Evolutionary conservation across 2,113 vertebrate genomes (phyloP).

Genomic region (Melanotaenia duboulayi): DNA sequence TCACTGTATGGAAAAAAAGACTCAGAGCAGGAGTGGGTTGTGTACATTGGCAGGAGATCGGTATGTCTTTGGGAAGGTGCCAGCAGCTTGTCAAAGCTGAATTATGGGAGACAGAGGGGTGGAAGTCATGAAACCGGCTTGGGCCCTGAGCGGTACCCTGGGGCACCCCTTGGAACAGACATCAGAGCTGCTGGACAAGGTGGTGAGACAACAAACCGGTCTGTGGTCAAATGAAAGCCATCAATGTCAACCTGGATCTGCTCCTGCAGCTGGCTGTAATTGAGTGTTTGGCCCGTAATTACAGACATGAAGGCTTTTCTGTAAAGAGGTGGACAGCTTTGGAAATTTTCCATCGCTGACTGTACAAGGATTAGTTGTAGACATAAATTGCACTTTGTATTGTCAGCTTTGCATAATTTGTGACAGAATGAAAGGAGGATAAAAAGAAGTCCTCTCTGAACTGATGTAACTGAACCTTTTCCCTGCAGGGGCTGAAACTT

Average conservation of each 20-base stretch:
- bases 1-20: conserved; percentile 58
- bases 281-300: conserved; percentile 83
- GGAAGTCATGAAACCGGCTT: conserved; percentile 69
- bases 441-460: background rate
- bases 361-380: background rate
- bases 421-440: background rate
- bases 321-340: conserved; percentile 68
- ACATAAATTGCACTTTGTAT: conserved; percentile 15
- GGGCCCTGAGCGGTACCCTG: conserved; percentile 75
- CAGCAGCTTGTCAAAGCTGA: conserved; percentile 74
- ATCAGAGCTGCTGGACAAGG: conserved; percentile 84
- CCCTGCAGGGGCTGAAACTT: conserved; percentile 5
- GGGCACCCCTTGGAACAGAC: conserved; percentile 78
- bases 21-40: conserved; percentile 58
- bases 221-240: conserved; percentile 80
- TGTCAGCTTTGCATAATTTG: conserved; percentile 13
- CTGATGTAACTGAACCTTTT: background rate
- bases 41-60: conserved; percentile 75
- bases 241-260: conserved; percentile 81
- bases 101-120: conserved; percentile 77
- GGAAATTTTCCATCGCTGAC: conserved; percentile 46
- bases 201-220: conserved; percentile 84
- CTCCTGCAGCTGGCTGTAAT: conserved; percentile 86
- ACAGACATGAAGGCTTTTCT: conserved; percentile 70
- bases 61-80: conserved; percentile 77